Evolutionary conservation across 2,888 invertebrate genomes (phyloP), one percentile per base, ranked within the genome.

Genomic region (Bellardia pandia): DNA sequence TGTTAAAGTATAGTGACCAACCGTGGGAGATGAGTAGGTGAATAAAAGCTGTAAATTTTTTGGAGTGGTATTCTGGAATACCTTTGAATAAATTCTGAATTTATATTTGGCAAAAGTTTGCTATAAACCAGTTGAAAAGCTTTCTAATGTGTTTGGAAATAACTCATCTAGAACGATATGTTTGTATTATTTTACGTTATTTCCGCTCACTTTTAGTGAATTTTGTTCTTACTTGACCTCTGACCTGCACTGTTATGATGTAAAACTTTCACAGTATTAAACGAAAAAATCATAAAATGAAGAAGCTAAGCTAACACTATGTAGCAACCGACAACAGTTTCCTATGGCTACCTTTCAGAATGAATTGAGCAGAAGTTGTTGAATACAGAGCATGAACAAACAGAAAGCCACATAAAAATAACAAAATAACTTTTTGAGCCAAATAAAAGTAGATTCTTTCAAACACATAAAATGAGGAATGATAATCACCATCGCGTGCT

Each of bases 401-500:
- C 60, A 53, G 16, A 16, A 68, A 75, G 64, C 82, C 76, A 23
- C 76, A 76, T 30, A 76, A 40, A 56, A 42, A 66, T 37, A 53
- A 76, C 45, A 40, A 48, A 86, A 85, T 68, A 85, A 86, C 86
- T 79, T 89, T 88, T 66, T 86, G 37, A 89, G 78, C 83, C 75
- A 37, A 85, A 85, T 88, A 89, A 89, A 89, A 85, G 83, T 82
- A 85, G 84, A 89, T 86, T 78, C 86, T 62, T 53, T 8, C 84
- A 89, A 7, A 68, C 74, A 60, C 48, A 85, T 75, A 79, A 78
- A 81, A 68, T 37, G 40, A 82, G 33, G 92, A 90, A 92, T 92
- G 91, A 91, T 92, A 92, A 92, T 92, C 92, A 91, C 90, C 92
- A 92, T 93, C 91, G 93, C 93, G 93, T 93, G 93, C 91, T 90